Evolutionary conservation across 2,888 invertebrate species (phyloP).

Genomic region (Lamproptera curius): DNA sequence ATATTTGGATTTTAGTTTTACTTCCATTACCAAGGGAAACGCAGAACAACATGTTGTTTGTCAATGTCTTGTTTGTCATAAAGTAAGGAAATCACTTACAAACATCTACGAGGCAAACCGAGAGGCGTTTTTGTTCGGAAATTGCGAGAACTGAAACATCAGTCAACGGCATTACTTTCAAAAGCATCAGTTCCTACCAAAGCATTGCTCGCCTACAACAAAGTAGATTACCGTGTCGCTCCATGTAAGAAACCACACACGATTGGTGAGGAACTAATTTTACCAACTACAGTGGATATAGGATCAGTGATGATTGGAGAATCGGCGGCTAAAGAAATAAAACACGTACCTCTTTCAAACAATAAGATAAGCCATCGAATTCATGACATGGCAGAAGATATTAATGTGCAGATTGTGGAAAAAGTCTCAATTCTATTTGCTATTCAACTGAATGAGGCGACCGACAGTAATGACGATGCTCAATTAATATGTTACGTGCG

Average conservation of each 20-base stretch:
- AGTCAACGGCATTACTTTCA: neutral
- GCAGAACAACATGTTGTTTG: too few species aligned
- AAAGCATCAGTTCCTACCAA: neutral
- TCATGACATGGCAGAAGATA: too few species aligned
- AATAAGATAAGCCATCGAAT: neutral
- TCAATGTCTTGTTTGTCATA: neutral
- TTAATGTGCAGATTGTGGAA: neutral
- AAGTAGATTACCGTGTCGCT: neutral
- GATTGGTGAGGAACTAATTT: neutral
- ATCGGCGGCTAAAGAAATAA: neutral
- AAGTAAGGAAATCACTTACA: neutral
- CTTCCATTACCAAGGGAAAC: too few species aligned
- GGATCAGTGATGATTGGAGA: neutral
- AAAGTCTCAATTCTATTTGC: constrained; percentile 1
- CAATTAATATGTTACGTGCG: too few species aligned
- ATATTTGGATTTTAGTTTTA: too few species aligned
- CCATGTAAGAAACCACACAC: neutral
- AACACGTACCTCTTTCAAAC: neutral
- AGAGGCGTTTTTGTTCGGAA: neutral
- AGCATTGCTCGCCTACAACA: neutral
- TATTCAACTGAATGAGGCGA: too few species aligned
- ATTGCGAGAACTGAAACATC: neutral
- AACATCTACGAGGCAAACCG: neutral
- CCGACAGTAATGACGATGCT: too few species aligned
- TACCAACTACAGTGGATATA: neutral